Conservation (phyloP, 2,113 vertebrate species). For the Brachyhypopomus gauderio region DNA sequence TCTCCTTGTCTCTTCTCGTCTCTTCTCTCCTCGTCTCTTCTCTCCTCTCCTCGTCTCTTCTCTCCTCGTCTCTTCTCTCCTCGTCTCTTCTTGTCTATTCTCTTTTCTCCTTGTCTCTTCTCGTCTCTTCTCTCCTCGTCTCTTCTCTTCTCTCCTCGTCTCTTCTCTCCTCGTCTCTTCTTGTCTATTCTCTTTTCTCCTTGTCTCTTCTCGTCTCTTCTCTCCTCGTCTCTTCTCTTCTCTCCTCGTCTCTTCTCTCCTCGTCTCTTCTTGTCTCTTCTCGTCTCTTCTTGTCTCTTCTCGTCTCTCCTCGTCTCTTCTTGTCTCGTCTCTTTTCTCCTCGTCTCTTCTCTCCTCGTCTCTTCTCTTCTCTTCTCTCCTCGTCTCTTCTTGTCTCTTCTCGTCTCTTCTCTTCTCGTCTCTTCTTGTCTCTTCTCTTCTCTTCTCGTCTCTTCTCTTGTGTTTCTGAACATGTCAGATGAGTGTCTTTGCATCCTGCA, state of each 20-base stretch:
- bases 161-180: not conserved
- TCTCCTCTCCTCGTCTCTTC: not conserved
- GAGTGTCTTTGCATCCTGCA: constrained; percentile 56
- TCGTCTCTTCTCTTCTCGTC: not conserved
- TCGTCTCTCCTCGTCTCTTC: not conserved
- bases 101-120: too few species aligned
- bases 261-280: too few species aligned
- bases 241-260: not conserved
- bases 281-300: too few species aligned
- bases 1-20: too few species aligned
- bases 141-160: not conserved
- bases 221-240: not conserved
- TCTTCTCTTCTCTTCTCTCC: not conserved
- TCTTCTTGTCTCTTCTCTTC: not conserved
- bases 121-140: not conserved
- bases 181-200: not conserved
- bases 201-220: too few species aligned
- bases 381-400: not conserved
- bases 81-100: not conserved
- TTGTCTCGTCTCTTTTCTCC: not conserved
- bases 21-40: too few species aligned
- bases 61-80: not conserved
- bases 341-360: not conserved
- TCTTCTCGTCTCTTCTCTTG: not conserved
- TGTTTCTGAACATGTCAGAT: constrained; percentile 3